Base-by-base conservation (phyloP, 30 jellyfish, hydroid and myxozoan genomes). In the Cassiopea andromeda region DNA sequence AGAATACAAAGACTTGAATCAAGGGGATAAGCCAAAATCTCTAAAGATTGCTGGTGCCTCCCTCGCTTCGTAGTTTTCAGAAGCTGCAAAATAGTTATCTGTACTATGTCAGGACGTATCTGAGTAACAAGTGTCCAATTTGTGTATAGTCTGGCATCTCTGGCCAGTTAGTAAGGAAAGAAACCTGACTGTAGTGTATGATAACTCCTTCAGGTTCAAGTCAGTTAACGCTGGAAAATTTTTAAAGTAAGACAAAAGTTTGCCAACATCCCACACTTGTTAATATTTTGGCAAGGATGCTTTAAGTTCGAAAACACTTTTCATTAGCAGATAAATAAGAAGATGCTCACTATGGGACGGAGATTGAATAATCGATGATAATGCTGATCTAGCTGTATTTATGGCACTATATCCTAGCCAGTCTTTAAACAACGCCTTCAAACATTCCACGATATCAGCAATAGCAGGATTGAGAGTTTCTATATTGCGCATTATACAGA, bases 61-160 rank as follows among this genome's bases (percentile, higher is more conserved):
- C 77, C 77, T 7, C n/a, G 77, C 15, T 14, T 68, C 4, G 77
- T 77, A 10, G 87, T 77, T 48, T 46, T 77, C n/a, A 77, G 38
- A 44, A 27, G 8, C 7, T 77, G 76, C 9, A 10, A 6, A 12
- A 77, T 54, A 2, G 75, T 2, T 17, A 77, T 15, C 10, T 44
- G 47, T 47, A 19, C 7, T 59, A 27, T 54, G 7, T 54, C 50
- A 19, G 83, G 47, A 47, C 59, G 64, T 54, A 3, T 54, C 10
- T 54, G 12, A 3, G 64, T 3, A 54, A 10, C 12, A 3, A 10
- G 12, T 54, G 12, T 54, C 64, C 7, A 54, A 3, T 10, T 54
- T 68, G 17, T 68, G 8, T 17, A 68, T 7, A 5, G 77, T 68
- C 15, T 68, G 77, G 17, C 77, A 68, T 17, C 77, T 17, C 15